Conservation (phyloP, 92 coral and sea anemone genomes). For the Zoanthus solanderi region DNA sequence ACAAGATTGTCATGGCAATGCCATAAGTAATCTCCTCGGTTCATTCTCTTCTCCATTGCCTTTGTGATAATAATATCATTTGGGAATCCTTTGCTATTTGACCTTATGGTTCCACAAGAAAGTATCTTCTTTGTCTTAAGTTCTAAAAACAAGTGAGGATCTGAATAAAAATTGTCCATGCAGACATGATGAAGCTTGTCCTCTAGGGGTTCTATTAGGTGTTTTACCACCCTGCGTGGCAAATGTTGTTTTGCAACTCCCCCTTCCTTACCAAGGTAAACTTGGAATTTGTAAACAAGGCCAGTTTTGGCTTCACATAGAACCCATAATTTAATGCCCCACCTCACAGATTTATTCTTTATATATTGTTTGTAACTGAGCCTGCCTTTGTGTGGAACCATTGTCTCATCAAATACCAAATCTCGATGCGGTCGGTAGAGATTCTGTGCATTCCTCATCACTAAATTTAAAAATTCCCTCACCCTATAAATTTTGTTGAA, state of each 20-base stretch:
- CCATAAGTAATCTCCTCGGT: too few relatives aligned
- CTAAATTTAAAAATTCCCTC: conserved; percentile 27
- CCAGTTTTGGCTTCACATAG: neutral
- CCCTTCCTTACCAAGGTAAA: conserved; percentile 1
- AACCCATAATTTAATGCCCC: neutral
- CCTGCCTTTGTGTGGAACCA: conserved; percentile 60
- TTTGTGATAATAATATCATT: neutral
- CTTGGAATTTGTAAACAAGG: neutral
- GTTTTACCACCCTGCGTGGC: neutral
- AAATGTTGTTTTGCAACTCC: conserved; percentile 2
- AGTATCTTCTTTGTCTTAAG: neutral
- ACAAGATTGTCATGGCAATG: too few relatives aligned
- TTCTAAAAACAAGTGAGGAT: neutral
- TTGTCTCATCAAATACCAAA: conserved; percentile 44
- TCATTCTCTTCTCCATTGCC: neutral
- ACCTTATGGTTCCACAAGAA: neutral
- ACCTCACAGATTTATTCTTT: conserved; percentile 41
- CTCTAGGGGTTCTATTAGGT: neutral
- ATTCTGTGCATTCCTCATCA: conserved; percentile 9
- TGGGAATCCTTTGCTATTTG: neutral
- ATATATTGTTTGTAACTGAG: conserved; percentile 52
- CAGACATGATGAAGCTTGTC: neutral
- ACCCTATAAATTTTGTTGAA: conserved; percentile 58
- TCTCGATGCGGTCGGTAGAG: conserved; percentile 13
- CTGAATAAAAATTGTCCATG: neutral